Evolutionary conservation across 2,113 vertebrate genomes (phyloP).

Genomic region (Calyptommatus sinebrachiatus): DNA sequence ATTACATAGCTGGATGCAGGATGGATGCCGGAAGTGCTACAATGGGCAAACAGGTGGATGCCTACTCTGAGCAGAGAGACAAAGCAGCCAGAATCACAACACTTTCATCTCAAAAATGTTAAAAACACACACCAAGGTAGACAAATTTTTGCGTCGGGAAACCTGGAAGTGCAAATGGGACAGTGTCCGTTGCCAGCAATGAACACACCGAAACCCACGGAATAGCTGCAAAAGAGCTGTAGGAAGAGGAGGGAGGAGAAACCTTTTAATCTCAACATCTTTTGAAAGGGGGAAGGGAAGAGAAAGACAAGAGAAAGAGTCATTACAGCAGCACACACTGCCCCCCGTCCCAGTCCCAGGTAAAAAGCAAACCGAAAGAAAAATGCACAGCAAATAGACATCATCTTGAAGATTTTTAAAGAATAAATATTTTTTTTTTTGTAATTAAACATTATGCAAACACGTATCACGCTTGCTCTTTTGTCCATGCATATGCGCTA

Average conservation of each 20-base stretch:
- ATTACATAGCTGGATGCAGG: conserved; percentile 5
- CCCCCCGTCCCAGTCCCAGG: conserved; percentile 61
- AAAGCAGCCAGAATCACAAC: conserved; percentile 30
- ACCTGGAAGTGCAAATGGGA: conserved; percentile 32
- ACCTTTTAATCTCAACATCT: no score
- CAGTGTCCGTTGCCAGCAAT: conserved; percentile 42
- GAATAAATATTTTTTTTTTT: conserved; percentile 93
- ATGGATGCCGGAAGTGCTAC: conserved; percentile 10
- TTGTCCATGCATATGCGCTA: conserved; percentile 98
- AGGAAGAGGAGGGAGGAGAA: conserved; percentile 29
- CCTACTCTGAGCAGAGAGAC: neutral
- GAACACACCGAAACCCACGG: conserved; percentile 46
- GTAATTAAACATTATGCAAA: conserved; percentile 98
- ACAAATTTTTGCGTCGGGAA: conserved; percentile 33
- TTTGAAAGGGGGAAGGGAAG: neutral
- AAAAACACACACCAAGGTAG: neutral
- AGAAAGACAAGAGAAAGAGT: conserved; percentile 12
- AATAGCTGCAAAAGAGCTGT: conserved; percentile 43
- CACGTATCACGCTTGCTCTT: conserved; percentile 96
- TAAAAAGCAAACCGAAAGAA: conserved; percentile 73
- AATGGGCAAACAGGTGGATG: neutral
- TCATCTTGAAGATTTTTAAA: conserved; percentile 91
- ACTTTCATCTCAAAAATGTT: neutral
- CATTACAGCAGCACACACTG: conserved; percentile 60
- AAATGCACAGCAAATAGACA: conserved; percentile 92